Evolutionary conservation across 1,140 invertebrate genomes (phyloP), one percentile per base, ranked within the genome.

Genomic region (Drosophila littoralis): DNA sequence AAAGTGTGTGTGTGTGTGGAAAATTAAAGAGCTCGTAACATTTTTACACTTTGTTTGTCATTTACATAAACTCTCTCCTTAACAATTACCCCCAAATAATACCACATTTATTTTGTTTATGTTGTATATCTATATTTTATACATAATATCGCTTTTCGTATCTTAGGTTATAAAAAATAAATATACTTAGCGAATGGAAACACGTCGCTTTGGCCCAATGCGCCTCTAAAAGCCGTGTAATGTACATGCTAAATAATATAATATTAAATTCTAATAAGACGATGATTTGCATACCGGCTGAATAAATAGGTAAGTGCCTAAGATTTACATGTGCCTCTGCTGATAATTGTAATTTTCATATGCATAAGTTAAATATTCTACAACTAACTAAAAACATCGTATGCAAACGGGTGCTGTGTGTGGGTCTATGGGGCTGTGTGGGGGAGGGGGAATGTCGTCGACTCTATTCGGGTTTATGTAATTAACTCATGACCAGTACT

Each of bases 401-500:
- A 28, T 12, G 10, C n/a, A 17, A 17, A 6, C 17, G 13, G 46
- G 17, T 17, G 46, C 43, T 13, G 43, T 12, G 38, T 15, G 13
- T 7, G 32, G 50, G n/a, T 13, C 2, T 8, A 10, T 2, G 36
- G 9, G 7, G 46, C 17, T 48, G 17, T 28, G 17, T 4, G 50
- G 7, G 32, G 6, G 50, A 28, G 42, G 6, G 46, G 46, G 22
- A 42, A 13, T 40, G 38, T 40, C 38, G 46, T n/a, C 28, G 7
- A 4, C 3, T 28, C 22, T 28, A 28, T 3, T 28, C 22, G 10
- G 6, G 22, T 10, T 12, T 10, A 28, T 6, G 6, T 22, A 28
- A 48, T 48, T 12, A 6, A 33, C 51, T 91, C 69, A 92, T 48
- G 82, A 81, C 91, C 91, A 92, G 80, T 92, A 92, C 72, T 92